These are phyloP conservation scores for Chlorops oryzae DNA, from an alignment of 1,140 invertebrate species.

Conservation along the genomic window DNA sequence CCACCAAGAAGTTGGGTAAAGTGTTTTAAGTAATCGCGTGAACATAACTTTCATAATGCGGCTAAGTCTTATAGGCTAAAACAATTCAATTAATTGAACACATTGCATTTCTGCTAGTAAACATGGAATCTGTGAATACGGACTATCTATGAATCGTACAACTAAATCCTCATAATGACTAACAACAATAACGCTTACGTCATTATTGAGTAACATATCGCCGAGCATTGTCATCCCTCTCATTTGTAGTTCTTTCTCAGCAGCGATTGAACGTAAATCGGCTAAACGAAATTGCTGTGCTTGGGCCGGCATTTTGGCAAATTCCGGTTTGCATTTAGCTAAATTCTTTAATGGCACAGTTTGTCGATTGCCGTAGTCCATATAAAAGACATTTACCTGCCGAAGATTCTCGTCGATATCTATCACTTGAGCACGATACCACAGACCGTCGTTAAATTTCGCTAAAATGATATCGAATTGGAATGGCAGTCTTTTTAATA, in stretches of 20 bases:
- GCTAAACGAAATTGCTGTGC: constrained; percentile 25
- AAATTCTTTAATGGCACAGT: constrained; percentile 21
- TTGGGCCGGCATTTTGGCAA: constrained; percentile 24
- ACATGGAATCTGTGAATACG: too few species aligned
- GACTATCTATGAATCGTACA: constrained; percentile 8
- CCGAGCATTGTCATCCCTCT: neutral
- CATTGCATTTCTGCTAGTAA: too few species aligned
- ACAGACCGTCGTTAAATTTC: constrained; percentile 26
- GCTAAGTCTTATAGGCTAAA: too few species aligned
- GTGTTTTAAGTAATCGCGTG: too few species aligned
- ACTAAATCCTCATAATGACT: constrained; percentile 15
- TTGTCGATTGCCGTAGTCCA: constrained; percentile 39
- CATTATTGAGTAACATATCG: constrained; percentile 7
- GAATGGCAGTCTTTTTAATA: constrained; percentile 19
- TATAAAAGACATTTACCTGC: constrained; percentile 34
- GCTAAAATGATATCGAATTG: constrained; percentile 32
- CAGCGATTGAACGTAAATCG: constrained; percentile 10
- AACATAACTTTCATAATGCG: too few species aligned
- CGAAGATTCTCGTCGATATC: constrained; percentile 20
- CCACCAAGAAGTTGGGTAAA: too few species aligned
- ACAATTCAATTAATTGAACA: too few species aligned
- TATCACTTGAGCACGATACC: constrained; percentile 35
- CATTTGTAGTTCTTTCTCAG: neutral
- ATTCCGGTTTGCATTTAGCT: constrained; percentile 16
- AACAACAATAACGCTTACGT: constrained; percentile 8